Percentiles rank a stretch among this genome's conserved stretches.
Conservation (phyloP, 2,888 invertebrate species). For the Epistrophella euchroma region DNA sequence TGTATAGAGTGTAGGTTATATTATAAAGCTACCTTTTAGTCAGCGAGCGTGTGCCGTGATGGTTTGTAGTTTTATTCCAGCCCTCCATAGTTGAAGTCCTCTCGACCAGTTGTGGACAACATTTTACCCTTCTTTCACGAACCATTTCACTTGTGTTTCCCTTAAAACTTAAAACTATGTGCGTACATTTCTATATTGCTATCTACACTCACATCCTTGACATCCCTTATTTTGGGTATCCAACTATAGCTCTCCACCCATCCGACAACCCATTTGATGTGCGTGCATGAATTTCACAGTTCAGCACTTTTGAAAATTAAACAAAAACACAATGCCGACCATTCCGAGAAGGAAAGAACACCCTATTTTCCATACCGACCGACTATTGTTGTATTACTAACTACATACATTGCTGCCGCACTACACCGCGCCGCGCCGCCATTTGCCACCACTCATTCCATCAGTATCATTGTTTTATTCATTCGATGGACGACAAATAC, state of each 20-base stretch:
- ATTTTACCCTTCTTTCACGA: slow-evolving; percentile 75
- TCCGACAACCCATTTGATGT: slow-evolving; percentile 43
- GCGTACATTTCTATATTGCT: slow-evolving; percentile 72
- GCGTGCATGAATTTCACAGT: slow-evolving; percentile 76
- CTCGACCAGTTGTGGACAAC: slow-evolving; percentile 61
- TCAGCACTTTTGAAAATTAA: slow-evolving; percentile 76
- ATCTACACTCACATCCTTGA: slow-evolving; percentile 18
- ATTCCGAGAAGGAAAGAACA: slow-evolving; percentile 48
- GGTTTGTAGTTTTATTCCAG: slow-evolving; percentile 15
- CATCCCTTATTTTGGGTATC: background rate
- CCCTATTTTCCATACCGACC: slow-evolving; percentile 43
- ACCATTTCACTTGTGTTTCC: slow-evolving; percentile 71
- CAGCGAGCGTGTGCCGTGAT: slow-evolving; percentile 19
- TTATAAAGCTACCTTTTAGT: slow-evolving; percentile 39
- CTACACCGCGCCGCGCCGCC: background rate
- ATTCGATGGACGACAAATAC: slow-evolving; percentile 56
- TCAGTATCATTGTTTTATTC: slow-evolving; percentile 67
- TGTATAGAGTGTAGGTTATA: background rate
- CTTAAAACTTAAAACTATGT: slow-evolving; percentile 75
- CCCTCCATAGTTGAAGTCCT: slow-evolving; percentile 26
- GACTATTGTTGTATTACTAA: background rate
- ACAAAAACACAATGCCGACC: slow-evolving; percentile 74
- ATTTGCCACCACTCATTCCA: slow-evolving; percentile 38
- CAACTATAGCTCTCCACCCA: background rate
- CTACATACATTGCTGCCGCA: background rate